Base-by-base conservation (phyloP, 2,888 invertebrate species). In the Argyra leucocephala region DNA sequence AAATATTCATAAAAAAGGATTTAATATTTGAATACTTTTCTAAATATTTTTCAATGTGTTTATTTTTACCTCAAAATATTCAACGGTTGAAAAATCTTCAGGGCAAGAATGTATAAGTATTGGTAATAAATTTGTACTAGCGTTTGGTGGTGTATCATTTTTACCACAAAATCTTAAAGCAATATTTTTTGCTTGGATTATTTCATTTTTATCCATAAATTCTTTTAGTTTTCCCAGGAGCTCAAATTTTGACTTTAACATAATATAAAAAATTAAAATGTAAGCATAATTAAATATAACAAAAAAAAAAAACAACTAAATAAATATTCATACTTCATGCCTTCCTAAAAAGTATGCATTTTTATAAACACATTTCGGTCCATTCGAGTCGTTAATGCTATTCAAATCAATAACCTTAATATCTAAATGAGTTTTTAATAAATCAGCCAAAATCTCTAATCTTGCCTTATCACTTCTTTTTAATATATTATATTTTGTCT, bases 51-150 rank as follows among this genome's bases (percentile, higher is more conserved):
- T n/a, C n/a, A n/a, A n/a, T n/a, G n/a, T n/a, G n/a, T n/a, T n/a
- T n/a, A 10, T 24, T 76, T 80, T 78, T 77, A 90, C 90, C 81
- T 90, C 89, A 77, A 87, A 93, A 76, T 93, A 93, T 71, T 89
- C 87, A 24, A 91, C 86, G 0, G 92, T 92, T 23, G 90, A 90
- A 79, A 93, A 93, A 76, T 90, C 84, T n/a, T 88, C 86, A 0
- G 93, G 93, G 76, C 92, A 91, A 69, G 89, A 86, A 79, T 90
- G 87, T 68, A 91, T 83, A 73, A 88, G 82, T 66, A 92, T 84
- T 10, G 92, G 91, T 69, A 91, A 81, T 71, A 86, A 83, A 67
- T 79, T 80, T 26, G 81, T 75, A 57, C 85, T 85, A 6, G 87
- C 83, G 21, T 80, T 75, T 12, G 82, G 80, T 1, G 85, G 81